These are phyloP conservation scores for Silvanus unidentatus DNA, from an alignment of 2,888 invertebrate species.

Conservation along the genomic window DNA sequence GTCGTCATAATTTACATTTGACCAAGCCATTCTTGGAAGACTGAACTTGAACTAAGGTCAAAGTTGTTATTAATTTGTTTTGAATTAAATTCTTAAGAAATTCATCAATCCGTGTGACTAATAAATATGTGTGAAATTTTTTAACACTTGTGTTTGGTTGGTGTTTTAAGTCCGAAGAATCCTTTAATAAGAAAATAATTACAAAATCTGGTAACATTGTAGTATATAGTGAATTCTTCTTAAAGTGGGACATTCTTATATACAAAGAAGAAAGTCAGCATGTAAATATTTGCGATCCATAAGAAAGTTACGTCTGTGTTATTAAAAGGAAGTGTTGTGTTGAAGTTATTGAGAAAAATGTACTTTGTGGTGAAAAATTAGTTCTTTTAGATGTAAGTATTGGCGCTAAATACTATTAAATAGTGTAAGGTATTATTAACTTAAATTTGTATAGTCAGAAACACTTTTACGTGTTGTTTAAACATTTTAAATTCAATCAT, in stretches of 20 bases:
- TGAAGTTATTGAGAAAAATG: slow-evolving; percentile 5
- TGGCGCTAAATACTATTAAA: too few species aligned
- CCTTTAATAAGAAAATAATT: too few species aligned
- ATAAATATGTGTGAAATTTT: too few species aligned
- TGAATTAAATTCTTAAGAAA: too few species aligned
- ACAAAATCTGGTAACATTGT: not conserved
- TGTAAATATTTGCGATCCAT: slow-evolving; percentile 17
- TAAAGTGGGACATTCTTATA: slow-evolving; percentile 18
- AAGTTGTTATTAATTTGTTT: slow-evolving; percentile 13
- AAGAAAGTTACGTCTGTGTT: slow-evolving; percentile 16
- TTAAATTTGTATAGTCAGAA: too few species aligned
- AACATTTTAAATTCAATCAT: too few species aligned
- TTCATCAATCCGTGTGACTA: too few species aligned
- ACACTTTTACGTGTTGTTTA: too few species aligned
- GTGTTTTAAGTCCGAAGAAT: too few species aligned
- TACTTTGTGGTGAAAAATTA: not conserved
- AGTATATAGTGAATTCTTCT: slow-evolving; percentile 3
- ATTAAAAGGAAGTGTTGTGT: slow-evolving; percentile 8
- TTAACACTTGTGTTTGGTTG: too few species aligned
- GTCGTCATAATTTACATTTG: slow-evolving; percentile 11
- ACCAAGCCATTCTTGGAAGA: slow-evolving; percentile 21
- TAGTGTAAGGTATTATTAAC: too few species aligned
- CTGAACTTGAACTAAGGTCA: slow-evolving; percentile 28
- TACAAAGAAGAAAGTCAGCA: slow-evolving; percentile 20
- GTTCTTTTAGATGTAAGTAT: too few species aligned